Evolutionary conservation across 2,797 vertebrate species (phyloP), one percentile per base, ranked within the genome.

Genomic region (Hyperoplus immaculatus): DNA sequence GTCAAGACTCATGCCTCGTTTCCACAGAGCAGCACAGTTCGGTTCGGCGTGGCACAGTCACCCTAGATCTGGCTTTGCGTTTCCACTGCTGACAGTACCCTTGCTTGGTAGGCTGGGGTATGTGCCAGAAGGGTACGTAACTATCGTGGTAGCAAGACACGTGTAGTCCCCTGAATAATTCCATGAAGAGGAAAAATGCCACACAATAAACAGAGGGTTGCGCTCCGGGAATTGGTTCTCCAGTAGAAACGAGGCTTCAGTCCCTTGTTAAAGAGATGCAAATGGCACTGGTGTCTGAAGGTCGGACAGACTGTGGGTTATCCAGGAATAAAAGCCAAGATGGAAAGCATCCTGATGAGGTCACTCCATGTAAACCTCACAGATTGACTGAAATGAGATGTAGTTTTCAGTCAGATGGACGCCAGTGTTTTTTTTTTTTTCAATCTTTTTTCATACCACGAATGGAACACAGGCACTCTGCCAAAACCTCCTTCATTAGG

Each of bases 331-430:
- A 77, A 80, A 75, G 16, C 8, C 2, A 49, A 80, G 53, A 57
- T 29, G 42, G 70, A 61, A 54, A 73, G 36, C 38, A 53, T 72
- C 71, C 42, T 47, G 29, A 60, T 81, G 80, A 84, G 68, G 66
- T 83, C 57, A 77, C 56, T 61, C 51, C 49, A 15, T 72, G 70
- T 68, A 29, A 86, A 78, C 76, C 72, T 75, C 73, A 66, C 69
- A 69, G 45, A 72, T 82, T 84, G 75, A 43, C 56, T 29, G 69
- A 43, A 73, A 54, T 13, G n/a, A 62, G 71, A 57, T 67, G 64
- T 55, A 62, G 51, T 21, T 75, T 58, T 67, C 8, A 61, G 54
- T 59, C 9, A 5, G 68, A 57, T 59, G 60, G 76, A 60, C 11
- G n/a, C 14, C 1, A 6, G 36, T 61, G 60, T 75, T 65, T 69